phyloP scores from a whole-genome alignment of 2,113 vertebrate species.

The Emberiza fucata region DNA sequence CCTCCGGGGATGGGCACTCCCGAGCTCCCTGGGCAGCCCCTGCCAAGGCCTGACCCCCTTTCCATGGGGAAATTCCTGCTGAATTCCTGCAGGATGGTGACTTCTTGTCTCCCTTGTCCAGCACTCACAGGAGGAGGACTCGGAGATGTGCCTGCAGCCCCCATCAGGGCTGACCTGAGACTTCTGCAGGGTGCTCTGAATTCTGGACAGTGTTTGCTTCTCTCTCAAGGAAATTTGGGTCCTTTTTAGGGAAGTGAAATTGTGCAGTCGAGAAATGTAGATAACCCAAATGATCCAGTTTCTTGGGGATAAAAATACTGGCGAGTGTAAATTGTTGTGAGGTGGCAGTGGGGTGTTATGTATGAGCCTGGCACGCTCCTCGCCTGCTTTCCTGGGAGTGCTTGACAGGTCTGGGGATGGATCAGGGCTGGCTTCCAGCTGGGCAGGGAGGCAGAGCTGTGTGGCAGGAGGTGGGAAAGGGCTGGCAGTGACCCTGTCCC shows the following conservation, averaged over 20 bases:
- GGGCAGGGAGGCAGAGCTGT: neutral
- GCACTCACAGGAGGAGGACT: neutral
- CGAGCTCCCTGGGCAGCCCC: neutral
- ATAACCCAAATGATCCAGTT: neutral
- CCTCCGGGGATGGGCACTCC: neutral
- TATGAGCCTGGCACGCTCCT: neutral
- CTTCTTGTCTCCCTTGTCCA: neutral
- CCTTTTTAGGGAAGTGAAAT: neutral
- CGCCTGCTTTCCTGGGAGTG: neutral
- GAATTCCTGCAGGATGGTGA: neutral
- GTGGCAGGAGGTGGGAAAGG: fast-evolving
- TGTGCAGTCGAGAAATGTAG: neutral
- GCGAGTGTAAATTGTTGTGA: neutral
- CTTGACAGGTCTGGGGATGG: neutral
- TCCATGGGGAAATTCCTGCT: neutral
- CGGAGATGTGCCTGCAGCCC: neutral
- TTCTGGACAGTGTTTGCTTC: neutral
- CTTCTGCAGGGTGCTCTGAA: neutral
- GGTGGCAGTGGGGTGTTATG: neutral
- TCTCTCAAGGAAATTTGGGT: neutral
- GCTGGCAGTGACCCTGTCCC: neutral
- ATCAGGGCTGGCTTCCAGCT: neutral
- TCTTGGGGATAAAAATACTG: neutral
- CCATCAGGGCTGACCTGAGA: fast-evolving
- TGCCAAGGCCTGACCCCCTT: neutral